These are phyloP conservation scores for Chydorus sphaericus DNA, from an alignment of 2,888 invertebrate genomes.

Conservation along the genomic window DNA sequence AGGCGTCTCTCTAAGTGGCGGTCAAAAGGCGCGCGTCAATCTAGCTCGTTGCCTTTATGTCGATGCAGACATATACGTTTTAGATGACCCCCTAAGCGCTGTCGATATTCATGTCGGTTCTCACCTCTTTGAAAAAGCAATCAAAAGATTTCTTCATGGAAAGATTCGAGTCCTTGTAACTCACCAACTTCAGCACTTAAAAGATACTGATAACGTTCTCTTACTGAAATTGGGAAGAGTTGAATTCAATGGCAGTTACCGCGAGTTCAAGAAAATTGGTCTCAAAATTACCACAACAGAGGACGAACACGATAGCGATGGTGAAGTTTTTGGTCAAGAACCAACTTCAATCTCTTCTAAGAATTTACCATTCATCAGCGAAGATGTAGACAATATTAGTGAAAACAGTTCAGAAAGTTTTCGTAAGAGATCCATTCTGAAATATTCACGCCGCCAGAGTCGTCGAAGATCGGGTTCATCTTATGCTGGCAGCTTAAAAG, in stretches of 20 bases:
- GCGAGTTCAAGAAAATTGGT: background rate
- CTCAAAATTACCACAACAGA: constrained; percentile 10
- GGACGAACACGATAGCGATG: constrained; percentile 22
- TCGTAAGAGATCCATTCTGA: too few relatives aligned
- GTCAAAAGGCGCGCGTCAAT: constrained; percentile 70
- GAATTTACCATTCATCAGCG: too few relatives aligned
- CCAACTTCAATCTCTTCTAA: constrained; percentile 19
- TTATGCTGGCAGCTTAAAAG: too few relatives aligned
- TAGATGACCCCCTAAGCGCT: constrained; percentile 37
- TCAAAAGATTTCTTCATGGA: constrained; percentile 26
- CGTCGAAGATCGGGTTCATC: too few relatives aligned
- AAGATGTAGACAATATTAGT: too few relatives aligned
- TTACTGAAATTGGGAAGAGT: constrained; percentile 20
- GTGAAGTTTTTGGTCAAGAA: background rate
- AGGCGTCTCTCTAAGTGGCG: constrained; percentile 71
- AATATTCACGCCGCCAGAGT: too few relatives aligned
- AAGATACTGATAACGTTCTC: constrained; percentile 28
- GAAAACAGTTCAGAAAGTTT: too few relatives aligned
- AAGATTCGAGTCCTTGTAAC: constrained; percentile 33
- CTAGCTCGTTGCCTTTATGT: constrained; percentile 38
- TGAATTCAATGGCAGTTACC: background rate
- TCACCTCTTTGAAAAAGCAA: constrained; percentile 32
- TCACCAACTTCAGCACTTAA: constrained; percentile 32
- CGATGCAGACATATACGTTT: constrained; percentile 34
- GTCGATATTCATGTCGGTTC: constrained; percentile 34